Percentiles rank a stretch among this genome's conserved stretches.
Evolutionary conservation across 2,888 invertebrate species (phyloP).

Genomic region (Pyrochroa serraticornis): DNA sequence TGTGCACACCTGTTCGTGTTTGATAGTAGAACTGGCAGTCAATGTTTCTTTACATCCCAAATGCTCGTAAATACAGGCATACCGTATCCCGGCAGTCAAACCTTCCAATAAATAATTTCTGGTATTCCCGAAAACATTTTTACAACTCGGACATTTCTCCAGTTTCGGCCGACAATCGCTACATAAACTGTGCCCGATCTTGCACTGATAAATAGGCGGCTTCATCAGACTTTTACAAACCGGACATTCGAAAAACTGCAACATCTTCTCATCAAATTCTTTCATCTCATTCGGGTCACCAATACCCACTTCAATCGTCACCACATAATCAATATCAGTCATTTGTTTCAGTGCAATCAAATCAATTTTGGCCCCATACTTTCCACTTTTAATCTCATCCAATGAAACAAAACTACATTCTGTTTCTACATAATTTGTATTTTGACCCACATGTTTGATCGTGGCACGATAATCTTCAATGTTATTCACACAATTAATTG

Average conservation of each 20-base stretch:
- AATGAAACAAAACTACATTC: conserved; percentile 42
- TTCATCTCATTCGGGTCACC: conserved; percentile 35
- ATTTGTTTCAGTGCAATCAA: conserved; percentile 44
- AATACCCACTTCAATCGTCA: conserved; percentile 41
- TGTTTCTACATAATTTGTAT: conserved; percentile 45
- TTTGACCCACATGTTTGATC: conserved; percentile 47
- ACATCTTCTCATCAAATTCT: conserved; percentile 45
- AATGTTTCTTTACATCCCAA: conserved; percentile 45
- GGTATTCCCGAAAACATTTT: conserved; percentile 46
- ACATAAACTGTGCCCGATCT: conserved; percentile 51
- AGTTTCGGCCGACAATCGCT: conserved; percentile 47
- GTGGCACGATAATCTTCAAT: conserved; percentile 41
- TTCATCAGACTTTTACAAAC: conserved; percentile 51
- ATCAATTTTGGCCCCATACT: conserved; percentile 38
- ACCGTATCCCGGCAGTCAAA: conserved; percentile 44
- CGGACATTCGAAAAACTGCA: conserved; percentile 51
- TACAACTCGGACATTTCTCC: conserved; percentile 50
- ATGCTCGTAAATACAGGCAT: conserved; percentile 48
- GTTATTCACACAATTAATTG: conserved; percentile 45
- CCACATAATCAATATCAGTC: conserved; percentile 37
- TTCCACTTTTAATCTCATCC: conserved; percentile 34
- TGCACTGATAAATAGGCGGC: conserved; percentile 51
- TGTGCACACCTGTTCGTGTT: conserved; percentile 45
- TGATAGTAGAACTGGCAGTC: conserved; percentile 35
- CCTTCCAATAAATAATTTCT: conserved; percentile 51